Conservation (phyloP, 2,797 vertebrate genomes). For the Brachyalestes nurse region DNA sequence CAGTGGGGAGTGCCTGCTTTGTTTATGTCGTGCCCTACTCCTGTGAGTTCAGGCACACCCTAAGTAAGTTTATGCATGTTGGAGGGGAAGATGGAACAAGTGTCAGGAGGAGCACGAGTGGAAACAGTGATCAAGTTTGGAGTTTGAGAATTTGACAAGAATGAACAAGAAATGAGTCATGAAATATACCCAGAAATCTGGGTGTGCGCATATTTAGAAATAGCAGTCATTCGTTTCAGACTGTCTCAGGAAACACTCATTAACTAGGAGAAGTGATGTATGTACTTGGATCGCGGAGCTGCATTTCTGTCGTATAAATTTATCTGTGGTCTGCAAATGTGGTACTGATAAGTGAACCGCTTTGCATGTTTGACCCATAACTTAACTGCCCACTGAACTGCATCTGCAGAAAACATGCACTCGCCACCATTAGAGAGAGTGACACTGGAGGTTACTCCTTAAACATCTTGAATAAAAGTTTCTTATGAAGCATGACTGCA, state of each 20-base stretch:
- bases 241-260: neutral
- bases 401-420: neutral
- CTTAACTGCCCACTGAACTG: neutral
- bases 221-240: neutral
- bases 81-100: neutral
- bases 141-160: neutral
- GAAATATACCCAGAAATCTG: neutral
- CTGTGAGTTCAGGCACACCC: neutral
- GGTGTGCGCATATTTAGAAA: neutral
- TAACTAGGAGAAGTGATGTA: neutral
- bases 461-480: neutral
- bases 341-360: neutral
- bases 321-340: slow-evolving; percentile 56
- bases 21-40: neutral
- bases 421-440: neutral
- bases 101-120: neutral
- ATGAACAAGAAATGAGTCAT: neutral
- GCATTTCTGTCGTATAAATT: slow-evolving; percentile 24
- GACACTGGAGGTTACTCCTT: neutral
- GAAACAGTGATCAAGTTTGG: slow-evolving; percentile 9
- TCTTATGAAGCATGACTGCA: neutral
- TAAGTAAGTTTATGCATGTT: neutral
- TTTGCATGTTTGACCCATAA: slow-evolving; percentile 20
- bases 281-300: neutral
- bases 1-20: neutral